A percentile compares a stretch with the other conserved stretches of the same genome.
Conservation (phyloP, 30 jellyfish, hydroid and myxozoan genomes). For the Chrysaora quinquecirrha region DNA sequence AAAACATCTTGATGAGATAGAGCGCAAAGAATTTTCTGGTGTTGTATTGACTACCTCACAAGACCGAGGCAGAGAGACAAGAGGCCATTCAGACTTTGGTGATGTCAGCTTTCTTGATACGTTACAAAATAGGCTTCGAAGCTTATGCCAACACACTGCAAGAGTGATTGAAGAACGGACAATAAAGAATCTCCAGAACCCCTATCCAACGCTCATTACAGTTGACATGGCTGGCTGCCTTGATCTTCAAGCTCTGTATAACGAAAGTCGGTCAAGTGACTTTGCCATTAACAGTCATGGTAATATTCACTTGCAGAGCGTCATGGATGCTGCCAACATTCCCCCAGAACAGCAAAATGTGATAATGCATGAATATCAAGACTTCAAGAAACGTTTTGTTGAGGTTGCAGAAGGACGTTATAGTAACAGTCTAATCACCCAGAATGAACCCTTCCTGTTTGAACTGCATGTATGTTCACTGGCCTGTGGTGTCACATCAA, state of each 20-base stretch:
- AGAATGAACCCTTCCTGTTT: constrained; percentile 23
- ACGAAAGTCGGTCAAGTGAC: too few relatives aligned
- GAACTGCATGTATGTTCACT: constrained; percentile 38
- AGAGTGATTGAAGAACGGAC: background rate
- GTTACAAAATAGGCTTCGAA: background rate
- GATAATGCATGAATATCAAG: constrained; percentile 18
- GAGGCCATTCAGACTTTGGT: too few relatives aligned
- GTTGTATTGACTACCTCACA: too few relatives aligned
- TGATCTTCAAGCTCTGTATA: too few relatives aligned
- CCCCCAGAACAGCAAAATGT: constrained; percentile 10
- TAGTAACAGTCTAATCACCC: background rate
- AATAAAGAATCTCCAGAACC: too few relatives aligned
- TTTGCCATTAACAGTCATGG: constrained; percentile 17
- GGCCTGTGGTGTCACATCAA: constrained; percentile 34
- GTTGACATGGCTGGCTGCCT: too few relatives aligned
- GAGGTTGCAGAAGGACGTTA: constrained; percentile 33
- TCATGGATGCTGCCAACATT: constrained; percentile 15
- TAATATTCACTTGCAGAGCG: constrained; percentile 10
- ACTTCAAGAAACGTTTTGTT: background rate
- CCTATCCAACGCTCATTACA: too few relatives aligned
- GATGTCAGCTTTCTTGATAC: too few relatives aligned
- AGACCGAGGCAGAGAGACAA: too few relatives aligned
- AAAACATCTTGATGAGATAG: constrained; percentile 28
- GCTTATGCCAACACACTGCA: background rate
- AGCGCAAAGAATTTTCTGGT: background rate